Evolutionary conservation across 2,797 vertebrate species (phyloP).

Genomic region (Cossypha dichroa): DNA sequence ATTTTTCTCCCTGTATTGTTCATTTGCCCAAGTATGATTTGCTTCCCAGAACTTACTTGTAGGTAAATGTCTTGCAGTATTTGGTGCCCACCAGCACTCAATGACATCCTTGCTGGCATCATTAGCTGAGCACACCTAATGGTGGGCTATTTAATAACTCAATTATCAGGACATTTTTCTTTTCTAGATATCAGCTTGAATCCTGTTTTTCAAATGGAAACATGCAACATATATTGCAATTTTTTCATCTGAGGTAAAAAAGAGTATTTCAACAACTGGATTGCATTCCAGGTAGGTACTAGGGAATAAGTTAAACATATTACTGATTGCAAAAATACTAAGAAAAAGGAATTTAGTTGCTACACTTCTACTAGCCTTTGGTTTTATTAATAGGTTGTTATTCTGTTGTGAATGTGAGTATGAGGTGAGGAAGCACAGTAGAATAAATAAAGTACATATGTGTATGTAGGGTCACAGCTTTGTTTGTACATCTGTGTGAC

Average conservation of each 20-base stretch:
- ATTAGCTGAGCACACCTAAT: neutral
- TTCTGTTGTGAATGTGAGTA: neutral
- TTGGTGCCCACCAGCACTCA: neutral
- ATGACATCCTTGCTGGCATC: neutral
- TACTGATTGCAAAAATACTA: neutral
- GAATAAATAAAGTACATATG: neutral
- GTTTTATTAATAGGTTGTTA: neutral
- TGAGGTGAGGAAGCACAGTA: neutral
- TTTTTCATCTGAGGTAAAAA: neutral
- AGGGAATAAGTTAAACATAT: neutral
- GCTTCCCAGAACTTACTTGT: neutral
- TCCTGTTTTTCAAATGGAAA: neutral
- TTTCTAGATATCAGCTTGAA: neutral
- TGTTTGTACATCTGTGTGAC: neutral
- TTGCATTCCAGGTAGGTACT: neutral
- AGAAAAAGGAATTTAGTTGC: neutral
- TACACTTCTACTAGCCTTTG: neutral
- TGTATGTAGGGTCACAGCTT: neutral
- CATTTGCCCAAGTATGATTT: neutral
- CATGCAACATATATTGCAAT: neutral
- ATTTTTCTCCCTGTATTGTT: neutral
- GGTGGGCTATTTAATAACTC: neutral
- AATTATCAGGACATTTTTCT: neutral
- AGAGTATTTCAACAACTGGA: neutral
- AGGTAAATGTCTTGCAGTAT: neutral